A percentile compares a stretch with the other conserved stretches of the same genome.
phyloP scores from a whole-genome alignment of 2,888 invertebrate genomes.

The Chaetogeoica ovagalla region DNA sequence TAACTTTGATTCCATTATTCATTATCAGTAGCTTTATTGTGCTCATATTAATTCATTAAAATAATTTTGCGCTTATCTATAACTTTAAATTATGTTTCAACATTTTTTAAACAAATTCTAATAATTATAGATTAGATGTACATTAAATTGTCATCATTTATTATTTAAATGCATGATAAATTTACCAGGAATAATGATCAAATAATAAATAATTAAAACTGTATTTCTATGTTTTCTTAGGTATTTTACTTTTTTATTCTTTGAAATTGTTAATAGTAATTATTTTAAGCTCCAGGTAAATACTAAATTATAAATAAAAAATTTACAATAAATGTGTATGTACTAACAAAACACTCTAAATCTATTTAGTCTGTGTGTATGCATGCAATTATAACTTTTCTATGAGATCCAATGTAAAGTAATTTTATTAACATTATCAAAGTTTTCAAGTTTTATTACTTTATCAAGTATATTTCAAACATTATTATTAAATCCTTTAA shows the following conservation, averaged over 20 bases:
- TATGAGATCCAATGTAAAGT: not conserved
- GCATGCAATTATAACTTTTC: not conserved
- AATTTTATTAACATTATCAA: not conserved
- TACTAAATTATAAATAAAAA: not conserved
- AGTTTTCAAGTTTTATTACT: not conserved
- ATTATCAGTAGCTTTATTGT: not conserved
- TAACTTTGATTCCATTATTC: not conserved
- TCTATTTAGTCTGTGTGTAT: not conserved
- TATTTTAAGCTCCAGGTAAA: not conserved
- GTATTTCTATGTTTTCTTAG: not conserved
- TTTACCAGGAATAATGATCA: not conserved
- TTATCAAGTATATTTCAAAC: not conserved
- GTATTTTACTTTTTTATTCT: not conserved
- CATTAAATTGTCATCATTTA: not conserved
- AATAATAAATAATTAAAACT: not conserved
- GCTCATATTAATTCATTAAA: conserved; percentile 3
- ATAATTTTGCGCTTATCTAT: not conserved
- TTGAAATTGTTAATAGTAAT: not conserved
- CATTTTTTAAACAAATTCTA: not conserved
- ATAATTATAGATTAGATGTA: not conserved
- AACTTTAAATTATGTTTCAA: not conserved
- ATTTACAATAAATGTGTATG: not conserved
- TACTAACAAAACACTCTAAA: not conserved
- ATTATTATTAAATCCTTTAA: not conserved
- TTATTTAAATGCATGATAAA: not conserved